phyloP scores from a whole-genome alignment of 2,888 invertebrate species.

The Agrotis ipsilon region DNA sequence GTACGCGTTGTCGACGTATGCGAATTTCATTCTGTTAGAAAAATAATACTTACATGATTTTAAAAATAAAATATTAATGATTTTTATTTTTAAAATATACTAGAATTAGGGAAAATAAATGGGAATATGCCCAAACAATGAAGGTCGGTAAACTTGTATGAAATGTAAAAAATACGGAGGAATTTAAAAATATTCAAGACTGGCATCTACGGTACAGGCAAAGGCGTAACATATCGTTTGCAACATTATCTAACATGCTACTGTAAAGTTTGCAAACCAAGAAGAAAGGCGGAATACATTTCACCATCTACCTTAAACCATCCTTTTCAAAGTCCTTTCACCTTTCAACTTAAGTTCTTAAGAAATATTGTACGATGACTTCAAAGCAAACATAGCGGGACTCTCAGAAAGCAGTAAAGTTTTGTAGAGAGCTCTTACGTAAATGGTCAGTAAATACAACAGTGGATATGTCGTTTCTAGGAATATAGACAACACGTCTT shows the following conservation, averaged over 20 bases:
- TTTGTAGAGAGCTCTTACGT: slow-evolving; percentile 37
- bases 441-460: slow-evolving; percentile 23
- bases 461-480: slow-evolving; percentile 6
- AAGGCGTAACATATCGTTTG: not conserved
- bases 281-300: not conserved
- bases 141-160: not conserved
- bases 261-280: not conserved
- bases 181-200: not conserved
- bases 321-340: slow-evolving; percentile 35
- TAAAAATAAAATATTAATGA: not conserved
- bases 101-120: too few relatives aligned
- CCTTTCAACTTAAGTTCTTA: slow-evolving; percentile 19
- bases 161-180: too few relatives aligned
- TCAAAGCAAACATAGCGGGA: slow-evolving; percentile 33
- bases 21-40: too few relatives aligned
- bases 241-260: not conserved
- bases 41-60: not conserved
- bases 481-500: slow-evolving; percentile 26
- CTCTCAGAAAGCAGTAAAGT: slow-evolving; percentile 38
- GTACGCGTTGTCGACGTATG: too few relatives aligned
- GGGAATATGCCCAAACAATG: not conserved
- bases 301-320: not conserved
- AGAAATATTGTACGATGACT: slow-evolving; percentile 31
- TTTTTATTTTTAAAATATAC: too few relatives aligned
- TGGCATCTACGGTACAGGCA: not conserved